Conservation (phyloP, 2,113 vertebrate species). For the Rhinopomastus cyanomelas region DNA sequence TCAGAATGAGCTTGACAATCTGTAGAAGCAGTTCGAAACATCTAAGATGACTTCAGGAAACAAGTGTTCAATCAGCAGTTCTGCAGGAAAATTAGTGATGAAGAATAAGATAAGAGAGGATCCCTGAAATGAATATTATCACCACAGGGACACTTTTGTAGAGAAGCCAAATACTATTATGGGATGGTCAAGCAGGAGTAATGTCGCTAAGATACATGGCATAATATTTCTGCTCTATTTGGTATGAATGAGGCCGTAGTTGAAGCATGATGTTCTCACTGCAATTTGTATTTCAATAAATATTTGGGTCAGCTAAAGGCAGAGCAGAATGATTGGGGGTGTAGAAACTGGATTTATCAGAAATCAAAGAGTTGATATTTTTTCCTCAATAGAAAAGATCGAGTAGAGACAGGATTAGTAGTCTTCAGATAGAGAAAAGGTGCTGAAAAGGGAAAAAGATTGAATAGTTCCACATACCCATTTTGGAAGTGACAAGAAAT, state of each 20-base stretch:
- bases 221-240: constrained; percentile 53
- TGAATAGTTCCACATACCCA: background rate
- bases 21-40: background rate
- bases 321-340: background rate
- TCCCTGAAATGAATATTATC: constrained; percentile 8
- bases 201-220: background rate
- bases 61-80: background rate
- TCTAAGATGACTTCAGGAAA: background rate
- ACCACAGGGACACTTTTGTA: constrained; percentile 6
- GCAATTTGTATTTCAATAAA: constrained; percentile 11
- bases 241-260: background rate
- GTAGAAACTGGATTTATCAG: constrained; percentile 5
- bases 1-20: background rate
- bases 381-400: constrained; percentile 13
- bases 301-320: constrained; percentile 27
- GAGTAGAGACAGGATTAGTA: background rate
- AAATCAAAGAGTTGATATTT: background rate
- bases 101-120: background rate
- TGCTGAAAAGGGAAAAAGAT: background rate
- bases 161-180: constrained; percentile 19
- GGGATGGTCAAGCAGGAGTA: background rate
- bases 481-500: background rate
- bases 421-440: background rate
- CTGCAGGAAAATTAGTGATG: background rate
- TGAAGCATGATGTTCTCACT: background rate